These are phyloP conservation scores for Taurulus bubalis DNA, from an alignment of 2,113 vertebrate genomes.

Conservation along the genomic window DNA sequence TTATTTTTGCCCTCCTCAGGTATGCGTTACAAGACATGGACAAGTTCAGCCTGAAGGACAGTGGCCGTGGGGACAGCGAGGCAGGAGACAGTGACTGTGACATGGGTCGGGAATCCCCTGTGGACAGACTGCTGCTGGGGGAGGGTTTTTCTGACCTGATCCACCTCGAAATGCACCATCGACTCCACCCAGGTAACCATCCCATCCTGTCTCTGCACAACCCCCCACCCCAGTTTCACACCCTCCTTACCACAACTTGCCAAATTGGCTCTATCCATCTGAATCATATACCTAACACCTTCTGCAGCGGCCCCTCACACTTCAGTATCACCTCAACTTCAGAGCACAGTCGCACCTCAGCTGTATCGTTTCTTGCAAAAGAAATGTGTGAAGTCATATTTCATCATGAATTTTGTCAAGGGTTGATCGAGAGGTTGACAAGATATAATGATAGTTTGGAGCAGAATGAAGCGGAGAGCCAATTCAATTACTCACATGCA, in stretches of 20 bases:
- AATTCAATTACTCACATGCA: background rate
- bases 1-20: slow-evolving; percentile 69
- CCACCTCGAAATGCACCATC: slow-evolving; percentile 92
- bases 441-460: background rate
- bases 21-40: slow-evolving; percentile 99
- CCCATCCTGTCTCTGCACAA: background rate
- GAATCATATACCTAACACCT: slow-evolving; percentile 15
- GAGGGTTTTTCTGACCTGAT: slow-evolving; percentile 99
- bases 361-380: background rate
- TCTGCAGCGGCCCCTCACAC: background rate
- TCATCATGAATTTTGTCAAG: background rate
- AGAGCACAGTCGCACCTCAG: background rate
- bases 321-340: slow-evolving; percentile 5
- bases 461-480: background rate
- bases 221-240: background rate
- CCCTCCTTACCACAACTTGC: background rate
- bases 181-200: slow-evolving; percentile 91
- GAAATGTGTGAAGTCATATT: background rate
- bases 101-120: slow-evolving; percentile 97
- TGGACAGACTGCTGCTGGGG: slow-evolving; percentile 96
- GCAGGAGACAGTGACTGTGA: slow-evolving; percentile 99
- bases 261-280: background rate
- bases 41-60: slow-evolving; percentile 99
- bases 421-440: background rate
- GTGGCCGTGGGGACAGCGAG: slow-evolving; percentile 98